Conservation (phyloP, 1,140 invertebrate genomes). For the Euwallacea fornicatus region DNA sequence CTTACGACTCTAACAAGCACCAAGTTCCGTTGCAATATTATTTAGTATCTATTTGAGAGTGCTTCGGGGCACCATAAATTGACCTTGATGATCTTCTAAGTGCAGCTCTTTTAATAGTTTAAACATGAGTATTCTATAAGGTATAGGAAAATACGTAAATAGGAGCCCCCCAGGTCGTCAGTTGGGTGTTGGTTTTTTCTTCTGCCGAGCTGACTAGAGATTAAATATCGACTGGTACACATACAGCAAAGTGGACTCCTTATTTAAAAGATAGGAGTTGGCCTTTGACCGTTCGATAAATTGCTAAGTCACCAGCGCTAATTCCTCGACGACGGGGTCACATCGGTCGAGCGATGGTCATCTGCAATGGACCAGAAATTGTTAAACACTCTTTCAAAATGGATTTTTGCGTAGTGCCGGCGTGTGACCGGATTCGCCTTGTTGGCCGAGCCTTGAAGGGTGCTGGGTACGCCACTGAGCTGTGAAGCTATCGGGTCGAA, state of each 20-base stretch:
- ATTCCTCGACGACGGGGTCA: background rate
- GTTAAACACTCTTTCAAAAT: background rate
- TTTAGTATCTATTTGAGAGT: conserved; percentile 24
- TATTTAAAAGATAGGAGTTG: background rate
- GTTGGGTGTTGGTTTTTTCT: too few relatives aligned
- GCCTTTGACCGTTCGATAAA: background rate
- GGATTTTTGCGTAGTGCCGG: background rate
- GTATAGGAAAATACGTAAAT: background rate
- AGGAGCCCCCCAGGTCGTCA: background rate
- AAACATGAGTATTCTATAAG: conserved; percentile 5
- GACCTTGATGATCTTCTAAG: conserved; percentile 20
- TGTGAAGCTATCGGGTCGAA: background rate
- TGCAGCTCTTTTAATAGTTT: conserved; percentile 23
- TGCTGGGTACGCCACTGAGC: background rate
- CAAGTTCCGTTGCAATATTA: conserved; percentile 22
- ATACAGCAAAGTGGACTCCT: too few relatives aligned
- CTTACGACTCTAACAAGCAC: conserved; percentile 16
- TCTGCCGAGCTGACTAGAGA: too few relatives aligned
- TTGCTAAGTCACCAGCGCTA: background rate
- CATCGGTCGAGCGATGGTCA: background rate
- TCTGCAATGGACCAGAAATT: conserved; percentile 6
- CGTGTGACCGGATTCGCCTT: background rate
- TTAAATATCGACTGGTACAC: too few relatives aligned
- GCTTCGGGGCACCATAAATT: conserved; percentile 19
- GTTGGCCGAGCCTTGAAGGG: background rate